These are phyloP conservation scores for Lochmaea crataegi DNA, from an alignment of 2,888 invertebrate species.

Conservation along the genomic window DNA sequence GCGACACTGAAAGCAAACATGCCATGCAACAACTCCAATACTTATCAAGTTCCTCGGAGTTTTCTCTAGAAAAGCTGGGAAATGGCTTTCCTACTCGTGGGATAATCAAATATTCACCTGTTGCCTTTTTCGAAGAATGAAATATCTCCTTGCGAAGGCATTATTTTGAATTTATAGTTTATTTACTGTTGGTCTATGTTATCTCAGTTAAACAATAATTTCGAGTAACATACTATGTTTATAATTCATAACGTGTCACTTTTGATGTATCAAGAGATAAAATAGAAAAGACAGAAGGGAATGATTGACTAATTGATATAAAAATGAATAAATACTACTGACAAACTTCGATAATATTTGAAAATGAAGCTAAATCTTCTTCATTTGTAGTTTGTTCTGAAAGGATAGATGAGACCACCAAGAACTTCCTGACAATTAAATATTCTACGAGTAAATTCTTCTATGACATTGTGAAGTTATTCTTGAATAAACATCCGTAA, in stretches of 20 bases:
- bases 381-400: no score
- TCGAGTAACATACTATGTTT: background rate
- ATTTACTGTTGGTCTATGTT: background rate
- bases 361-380: no score
- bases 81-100: conserved; percentile 23
- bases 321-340: no score
- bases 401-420: no score
- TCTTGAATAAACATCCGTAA: no score
- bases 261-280: background rate
- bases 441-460: no score
- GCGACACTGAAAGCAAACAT: conserved; percentile 8
- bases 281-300: background rate
- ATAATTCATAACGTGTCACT: no score
- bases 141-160: conserved; percentile 19
- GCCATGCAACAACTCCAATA: conserved; percentile 19
- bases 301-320: no score
- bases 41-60: conserved; percentile 7
- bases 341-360: no score
- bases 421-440: no score
- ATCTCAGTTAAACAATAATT: background rate
- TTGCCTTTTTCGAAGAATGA: conserved; percentile 30
- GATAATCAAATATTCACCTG: conserved; percentile 36
- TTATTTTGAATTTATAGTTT: conserved; percentile 7
- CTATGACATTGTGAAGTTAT: no score
- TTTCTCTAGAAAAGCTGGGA: conserved; percentile 9